A percentile compares a stretch with the other conserved stretches of the same genome.
These are phyloP conservation scores for Chironomus striatipennis DNA, from an alignment of 1,140 invertebrate species.

Conservation along the genomic window DNA sequence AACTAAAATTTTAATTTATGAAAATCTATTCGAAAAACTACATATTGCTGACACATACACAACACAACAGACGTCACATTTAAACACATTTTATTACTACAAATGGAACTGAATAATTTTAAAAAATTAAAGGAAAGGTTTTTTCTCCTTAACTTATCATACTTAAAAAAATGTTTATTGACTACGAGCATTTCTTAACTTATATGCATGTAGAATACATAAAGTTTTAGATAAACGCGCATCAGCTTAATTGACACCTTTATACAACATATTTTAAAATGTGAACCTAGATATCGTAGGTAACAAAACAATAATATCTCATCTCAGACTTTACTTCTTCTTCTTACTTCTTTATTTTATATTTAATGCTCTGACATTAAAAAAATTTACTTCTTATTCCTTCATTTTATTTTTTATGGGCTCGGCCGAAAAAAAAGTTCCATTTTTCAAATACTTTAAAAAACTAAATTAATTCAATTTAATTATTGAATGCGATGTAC, in stretches of 20 bases:
- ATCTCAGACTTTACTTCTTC: too few relatives aligned
- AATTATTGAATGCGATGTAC: too few relatives aligned
- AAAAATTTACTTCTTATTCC: neutral
- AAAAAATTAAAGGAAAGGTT: too few relatives aligned
- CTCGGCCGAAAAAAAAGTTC: too few relatives aligned
- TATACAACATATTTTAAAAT: too few relatives aligned
- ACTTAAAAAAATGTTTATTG: neutral
- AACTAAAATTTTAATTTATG: constrained; percentile 18
- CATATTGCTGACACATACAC: neutral
- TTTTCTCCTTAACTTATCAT: neutral
- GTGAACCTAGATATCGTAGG: too few relatives aligned
- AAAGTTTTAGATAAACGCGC: neutral
- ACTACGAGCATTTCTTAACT: neutral
- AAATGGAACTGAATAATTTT: too few relatives aligned
- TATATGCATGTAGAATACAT: neutral
- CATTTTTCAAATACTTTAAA: too few relatives aligned
- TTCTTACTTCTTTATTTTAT: neutral
- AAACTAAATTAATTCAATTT: too few relatives aligned
- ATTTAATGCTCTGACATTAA: neutral
- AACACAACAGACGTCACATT: neutral
- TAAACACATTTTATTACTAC: neutral
- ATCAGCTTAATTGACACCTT: constrained; percentile 13
- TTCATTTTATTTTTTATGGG: too few relatives aligned
- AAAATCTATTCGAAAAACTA: constrained; percentile 19
- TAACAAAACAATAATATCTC: too few relatives aligned